These are phyloP conservation scores for Dicycla oo DNA, from an alignment of 2,888 invertebrate species.

Conservation along the genomic window DNA sequence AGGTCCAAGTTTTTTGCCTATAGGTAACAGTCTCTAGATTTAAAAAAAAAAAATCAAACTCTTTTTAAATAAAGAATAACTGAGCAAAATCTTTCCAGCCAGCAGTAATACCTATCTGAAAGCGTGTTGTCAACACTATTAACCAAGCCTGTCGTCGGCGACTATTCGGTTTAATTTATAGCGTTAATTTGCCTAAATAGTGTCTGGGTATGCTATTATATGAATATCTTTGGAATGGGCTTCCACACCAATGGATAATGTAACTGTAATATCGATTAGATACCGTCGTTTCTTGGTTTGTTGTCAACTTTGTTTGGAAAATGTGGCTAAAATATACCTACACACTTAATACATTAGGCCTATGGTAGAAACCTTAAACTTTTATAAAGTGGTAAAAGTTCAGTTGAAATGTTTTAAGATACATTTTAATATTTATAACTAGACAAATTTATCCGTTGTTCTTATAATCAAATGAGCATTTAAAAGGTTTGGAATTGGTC, in stretches of 20 bases:
- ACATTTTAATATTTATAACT: neutral
- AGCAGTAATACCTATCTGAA: conserved; percentile 3
- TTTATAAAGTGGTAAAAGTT: neutral
- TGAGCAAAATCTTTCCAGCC: neutral
- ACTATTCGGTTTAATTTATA: conserved; percentile 68
- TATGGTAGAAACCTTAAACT: neutral
- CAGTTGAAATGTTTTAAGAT: neutral
- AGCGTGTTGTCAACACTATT: conserved; percentile 55
- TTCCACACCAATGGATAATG: neutral
- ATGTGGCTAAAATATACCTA: neutral
- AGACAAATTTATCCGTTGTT: neutral
- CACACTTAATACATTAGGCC: neutral
- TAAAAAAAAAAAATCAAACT: no score
- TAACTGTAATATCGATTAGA: conserved; percentile 10
- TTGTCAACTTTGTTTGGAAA: neutral
- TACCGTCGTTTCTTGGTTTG: conserved; percentile 13
- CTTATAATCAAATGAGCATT: neutral
- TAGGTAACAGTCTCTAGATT: no score
- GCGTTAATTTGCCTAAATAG: conserved; percentile 58
- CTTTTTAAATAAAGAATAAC: conserved; percentile 3
- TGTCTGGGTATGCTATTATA: conserved; percentile 26
- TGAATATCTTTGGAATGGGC: conserved; percentile 21
- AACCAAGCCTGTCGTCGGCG: conserved; percentile 65
- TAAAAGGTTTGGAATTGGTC: neutral
- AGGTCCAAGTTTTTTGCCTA: no score